Evolutionary conservation across 2,888 invertebrate genomes (phyloP), one percentile per base, ranked within the genome.

Genomic region (Chloroclysta siterata): DNA sequence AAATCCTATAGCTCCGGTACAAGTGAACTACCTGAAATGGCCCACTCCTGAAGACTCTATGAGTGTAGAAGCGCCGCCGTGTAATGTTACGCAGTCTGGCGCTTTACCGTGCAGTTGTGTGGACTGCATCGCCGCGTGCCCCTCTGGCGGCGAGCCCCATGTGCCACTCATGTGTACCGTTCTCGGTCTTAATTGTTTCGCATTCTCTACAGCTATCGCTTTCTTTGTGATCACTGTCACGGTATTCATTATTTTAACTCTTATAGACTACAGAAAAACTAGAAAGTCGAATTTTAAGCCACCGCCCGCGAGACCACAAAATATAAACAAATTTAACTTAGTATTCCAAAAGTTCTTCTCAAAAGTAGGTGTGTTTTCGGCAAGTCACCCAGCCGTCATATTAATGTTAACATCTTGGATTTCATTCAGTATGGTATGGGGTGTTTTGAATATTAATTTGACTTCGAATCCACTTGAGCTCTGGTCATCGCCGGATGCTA

Each of bases 401-500:
- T 83, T 98, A 14, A 93, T 95, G 76, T 62, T 95, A 8, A 94
- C 94, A 28, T 93, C 95, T 0, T 95, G 96, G 90, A 61, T 95
- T 46, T 74, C 75, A 4, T 87, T 95, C 7, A 91, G 89, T 0
- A 87, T 97, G 63, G 90, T 95, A 4, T 95, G 94, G 70, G 98
- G 98, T n/a, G 90, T 96, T 10, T 62, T 90, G 0, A 90, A 90
- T 60, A 85, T 98, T 69, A 85, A 94, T 65, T 94, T 99, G 0
- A 98, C 97, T 0, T 96, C 98, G 0, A 95, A 98, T 83, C 99
- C 99, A 0, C 95, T 98, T 1, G 97, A 99, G 82, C 94, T 99
- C 48, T 99, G 99, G 99, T 97, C 99, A 0, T 94, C 98, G 0
- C 96, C 97, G 0, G 87, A 93, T 29, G 98, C 98, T 74, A 93